Base-by-base conservation (phyloP, 2,797 vertebrate genomes). In the Sebastes glaucus region DNA sequence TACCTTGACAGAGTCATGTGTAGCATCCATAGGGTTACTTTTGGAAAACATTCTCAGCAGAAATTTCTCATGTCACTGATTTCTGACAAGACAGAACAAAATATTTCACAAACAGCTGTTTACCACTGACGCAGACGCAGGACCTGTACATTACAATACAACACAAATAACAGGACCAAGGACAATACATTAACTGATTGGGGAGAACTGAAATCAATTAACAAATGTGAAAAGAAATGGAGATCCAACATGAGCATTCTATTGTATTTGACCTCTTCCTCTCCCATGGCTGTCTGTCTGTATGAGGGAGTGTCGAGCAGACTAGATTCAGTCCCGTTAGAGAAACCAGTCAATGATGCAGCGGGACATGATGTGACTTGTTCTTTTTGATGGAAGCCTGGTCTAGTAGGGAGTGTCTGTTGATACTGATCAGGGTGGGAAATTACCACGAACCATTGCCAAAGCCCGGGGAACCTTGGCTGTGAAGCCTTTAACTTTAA, bases 321-420 rank as follows among this genome's bases (percentile, higher is more conserved):
- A 61, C 53, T 1, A 3, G 64, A 74, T 20, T 59, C 13, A 53
- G 66, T 69, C 66, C 27, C 13, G 23, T 71, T 55, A 59, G 49
- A 87, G 64, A 10, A 65, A 38, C 28, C 72, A 52, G 71, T 28
- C 68, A 20, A 3, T 73, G 77, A 87, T 2, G 32, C 65, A 67
- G 75, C 57, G 1, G 57, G 77, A 77, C 91, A 86, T 61, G 89
- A 88, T 22, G n/a, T 0, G 78, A 83, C 93, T 87, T 87, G 88
- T 82, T 87, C 77, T 72, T 65, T 74, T 56, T 75, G 63, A 87
- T 74, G 4, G 16, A 60, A 74, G 64, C 68, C 23, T 66, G 20
- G 20, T 74, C 28, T 14, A 32, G 49, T 2, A 57, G 66, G 83
- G 82, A 80, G 82, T 82, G 86, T 52, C 78, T 84, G 78, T 71